Conservation (phyloP, 2,888 invertebrate species). For the Drosophila kambysellisi region DNA sequence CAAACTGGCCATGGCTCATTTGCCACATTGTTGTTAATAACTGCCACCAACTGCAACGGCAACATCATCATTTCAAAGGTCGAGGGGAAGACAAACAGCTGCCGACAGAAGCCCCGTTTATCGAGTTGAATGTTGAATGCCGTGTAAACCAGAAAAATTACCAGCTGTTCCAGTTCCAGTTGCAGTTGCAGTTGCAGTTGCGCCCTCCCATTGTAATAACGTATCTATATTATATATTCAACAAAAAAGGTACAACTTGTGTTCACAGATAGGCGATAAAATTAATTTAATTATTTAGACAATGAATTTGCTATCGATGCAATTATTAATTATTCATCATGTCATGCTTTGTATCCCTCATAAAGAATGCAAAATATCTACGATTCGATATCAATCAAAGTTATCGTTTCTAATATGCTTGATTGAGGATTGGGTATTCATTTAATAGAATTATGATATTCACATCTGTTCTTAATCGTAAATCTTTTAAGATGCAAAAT, state of each 20-base stretch:
- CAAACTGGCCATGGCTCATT: conserved; percentile 8
- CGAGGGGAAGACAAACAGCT: conserved; percentile 3
- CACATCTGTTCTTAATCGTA: not conserved
- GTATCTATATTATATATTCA: conserved; percentile 1
- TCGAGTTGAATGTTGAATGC: conserved; percentile 28
- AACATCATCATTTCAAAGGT: not conserved
- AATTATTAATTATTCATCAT: conserved; percentile 3
- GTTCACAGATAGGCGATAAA: not conserved
- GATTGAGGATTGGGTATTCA: not conserved
- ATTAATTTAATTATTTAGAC: not conserved
- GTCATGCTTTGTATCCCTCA: not conserved
- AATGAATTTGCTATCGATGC: conserved; percentile 15
- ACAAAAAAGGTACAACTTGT: conserved; percentile 1
- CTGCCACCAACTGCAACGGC: not conserved
- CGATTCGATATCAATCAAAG: not conserved
- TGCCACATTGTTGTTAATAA: conserved; percentile 3
- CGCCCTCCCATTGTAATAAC: conserved; percentile 28
- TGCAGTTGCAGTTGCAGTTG: not conserved
- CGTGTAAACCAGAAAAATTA: conserved; percentile 3
- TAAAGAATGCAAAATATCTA: not conserved
- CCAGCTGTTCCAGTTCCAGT: conserved; percentile 14
- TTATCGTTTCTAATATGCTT: not conserved
- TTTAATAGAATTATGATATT: not conserved
- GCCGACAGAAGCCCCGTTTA: conserved; percentile 10
- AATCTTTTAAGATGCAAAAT: not conserved